Conservation (phyloP, 2,113 vertebrate genomes). For the Tor tambroides region DNA sequence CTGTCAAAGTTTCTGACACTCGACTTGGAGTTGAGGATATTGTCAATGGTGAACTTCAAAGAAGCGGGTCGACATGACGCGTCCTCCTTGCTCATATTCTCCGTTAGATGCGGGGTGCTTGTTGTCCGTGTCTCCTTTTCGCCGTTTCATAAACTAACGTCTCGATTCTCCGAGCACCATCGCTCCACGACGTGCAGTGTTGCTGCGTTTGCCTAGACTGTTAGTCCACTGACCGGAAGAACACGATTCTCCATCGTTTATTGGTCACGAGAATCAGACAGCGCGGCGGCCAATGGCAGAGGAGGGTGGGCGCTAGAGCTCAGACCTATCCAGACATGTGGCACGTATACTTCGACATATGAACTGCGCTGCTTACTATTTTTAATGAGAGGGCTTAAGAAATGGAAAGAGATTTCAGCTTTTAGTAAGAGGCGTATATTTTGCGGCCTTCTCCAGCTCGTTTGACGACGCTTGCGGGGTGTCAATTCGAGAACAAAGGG, state of each 20-base stretch:
- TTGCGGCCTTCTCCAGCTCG: neutral
- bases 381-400: constrained; percentile 20
- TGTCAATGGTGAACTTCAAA: constrained; percentile 82
- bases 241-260: constrained; percentile 61
- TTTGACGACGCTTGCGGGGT: neutral
- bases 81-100: constrained; percentile 83
- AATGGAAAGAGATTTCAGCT: neutral
- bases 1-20: constrained; percentile 68
- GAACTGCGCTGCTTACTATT: neutral
- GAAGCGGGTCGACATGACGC: constrained; percentile 76
- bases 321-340: constrained; percentile 46
- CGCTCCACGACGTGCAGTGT: constrained; percentile 68
- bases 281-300: constrained; percentile 66
- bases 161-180: constrained; percentile 70
- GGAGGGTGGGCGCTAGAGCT: constrained; percentile 51
- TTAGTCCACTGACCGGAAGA: constrained; percentile 67
- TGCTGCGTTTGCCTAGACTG: constrained; percentile 57
- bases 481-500: neutral
- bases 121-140: constrained; percentile 50
- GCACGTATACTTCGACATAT: constrained; percentile 9
- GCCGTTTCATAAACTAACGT: constrained; percentile 53
- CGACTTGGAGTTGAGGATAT: constrained; percentile 78
- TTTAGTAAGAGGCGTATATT: neutral
- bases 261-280: constrained; percentile 68
- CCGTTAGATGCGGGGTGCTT: constrained; percentile 29